These are phyloP conservation scores for Malaclemys terrapin DNA, from an alignment of 2,113 vertebrate species.

Conservation along the genomic window DNA sequence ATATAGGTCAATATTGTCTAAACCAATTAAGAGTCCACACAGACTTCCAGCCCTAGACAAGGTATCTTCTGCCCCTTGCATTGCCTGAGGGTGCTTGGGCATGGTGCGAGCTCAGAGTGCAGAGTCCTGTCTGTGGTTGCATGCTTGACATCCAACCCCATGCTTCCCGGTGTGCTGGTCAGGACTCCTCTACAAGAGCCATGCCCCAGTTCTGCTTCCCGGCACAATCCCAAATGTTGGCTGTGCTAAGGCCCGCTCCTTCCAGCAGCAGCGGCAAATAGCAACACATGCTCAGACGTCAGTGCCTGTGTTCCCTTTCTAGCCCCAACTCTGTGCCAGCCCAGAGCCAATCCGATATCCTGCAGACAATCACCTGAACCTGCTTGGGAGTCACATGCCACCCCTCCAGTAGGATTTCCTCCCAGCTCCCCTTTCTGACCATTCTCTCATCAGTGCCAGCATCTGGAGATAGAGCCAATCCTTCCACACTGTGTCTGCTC, in stretches of 20 bases:
- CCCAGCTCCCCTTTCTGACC: background rate
- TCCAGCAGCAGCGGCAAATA: background rate
- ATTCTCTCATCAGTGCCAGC: background rate
- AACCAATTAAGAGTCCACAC: background rate
- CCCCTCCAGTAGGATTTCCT: background rate
- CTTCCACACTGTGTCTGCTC: background rate
- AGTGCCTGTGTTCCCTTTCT: background rate
- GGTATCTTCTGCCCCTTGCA: background rate
- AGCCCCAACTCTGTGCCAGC: background rate
- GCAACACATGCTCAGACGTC: background rate
- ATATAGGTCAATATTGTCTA: background rate
- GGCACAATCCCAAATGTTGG: background rate
- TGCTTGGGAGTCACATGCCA: background rate
- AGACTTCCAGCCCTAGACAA: background rate
- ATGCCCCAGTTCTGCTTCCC: background rate
- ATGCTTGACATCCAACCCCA: background rate
- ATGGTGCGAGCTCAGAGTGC: background rate
- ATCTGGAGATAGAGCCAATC: background rate
- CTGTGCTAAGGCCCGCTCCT: background rate
- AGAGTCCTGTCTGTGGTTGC: background rate
- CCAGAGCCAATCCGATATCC: background rate
- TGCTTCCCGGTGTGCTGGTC: background rate
- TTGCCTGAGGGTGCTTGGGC: background rate
- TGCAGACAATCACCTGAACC: background rate
- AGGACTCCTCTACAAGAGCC: background rate